These are phyloP conservation scores for Cottus gobio DNA, from an alignment of 2,113 vertebrate genomes.

Conservation along the genomic window DNA sequence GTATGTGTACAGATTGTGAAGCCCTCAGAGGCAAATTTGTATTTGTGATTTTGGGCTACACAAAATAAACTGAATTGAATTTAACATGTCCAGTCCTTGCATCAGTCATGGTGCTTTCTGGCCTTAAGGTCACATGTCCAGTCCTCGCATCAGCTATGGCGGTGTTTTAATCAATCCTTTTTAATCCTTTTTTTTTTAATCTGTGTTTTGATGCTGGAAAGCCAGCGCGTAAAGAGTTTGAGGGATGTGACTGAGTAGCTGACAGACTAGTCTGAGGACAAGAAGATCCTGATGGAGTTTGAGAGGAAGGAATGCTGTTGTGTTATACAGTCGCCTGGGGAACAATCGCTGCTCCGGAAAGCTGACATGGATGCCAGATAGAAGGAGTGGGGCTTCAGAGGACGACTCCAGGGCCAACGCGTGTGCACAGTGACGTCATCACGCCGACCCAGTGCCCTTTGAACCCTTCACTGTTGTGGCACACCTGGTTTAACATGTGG, in stretches of 20 bases:
- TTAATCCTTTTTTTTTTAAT: no score
- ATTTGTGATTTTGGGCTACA: no score
- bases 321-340: slow-evolving; percentile 77
- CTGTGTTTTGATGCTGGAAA: background rate
- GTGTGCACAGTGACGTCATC: slow-evolving; percentile 41
- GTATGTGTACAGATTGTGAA: no score
- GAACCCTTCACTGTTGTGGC: slow-evolving; percentile 36
- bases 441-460: slow-evolving; percentile 14
- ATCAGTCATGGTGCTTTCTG: no score
- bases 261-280: slow-evolving; percentile 55
- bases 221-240: background rate
- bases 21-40: no score
- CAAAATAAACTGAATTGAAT: no score
- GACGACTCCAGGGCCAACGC: slow-evolving; percentile 39
- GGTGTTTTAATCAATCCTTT: background rate
- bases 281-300: slow-evolving; percentile 84
- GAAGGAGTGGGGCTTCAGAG: slow-evolving; percentile 38
- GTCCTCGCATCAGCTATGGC: no score
- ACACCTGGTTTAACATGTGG: slow-evolving; percentile 34
- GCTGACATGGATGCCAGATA: slow-evolving; percentile 67
- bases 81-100: no score
- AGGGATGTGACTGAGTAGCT: slow-evolving; percentile 23
- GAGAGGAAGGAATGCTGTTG: slow-evolving; percentile 80
- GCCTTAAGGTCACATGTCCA: background rate
- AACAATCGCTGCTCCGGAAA: slow-evolving; percentile 78